A percentile compares a stretch with the other conserved stretches of the same genome.
Evolutionary conservation across 2,797 vertebrate species (phyloP).

Genomic region (Squalus acanthias): DNA sequence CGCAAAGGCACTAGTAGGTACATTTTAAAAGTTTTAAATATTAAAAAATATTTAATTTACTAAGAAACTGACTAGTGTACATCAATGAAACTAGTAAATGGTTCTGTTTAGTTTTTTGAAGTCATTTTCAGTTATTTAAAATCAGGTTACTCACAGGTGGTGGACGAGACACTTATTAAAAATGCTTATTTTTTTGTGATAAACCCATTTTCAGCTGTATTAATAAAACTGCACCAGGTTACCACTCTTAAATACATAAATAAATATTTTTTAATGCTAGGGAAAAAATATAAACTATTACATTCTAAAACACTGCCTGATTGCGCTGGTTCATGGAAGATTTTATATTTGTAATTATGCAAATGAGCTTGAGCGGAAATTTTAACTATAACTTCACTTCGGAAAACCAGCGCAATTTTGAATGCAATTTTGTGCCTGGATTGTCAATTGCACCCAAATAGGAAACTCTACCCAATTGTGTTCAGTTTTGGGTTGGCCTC

Average conservation of each 20-base stretch:
- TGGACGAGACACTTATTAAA: too few species aligned
- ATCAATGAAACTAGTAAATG: background rate
- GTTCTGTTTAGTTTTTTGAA: background rate
- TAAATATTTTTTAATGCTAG: background rate
- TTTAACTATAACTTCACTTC: background rate
- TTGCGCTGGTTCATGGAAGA: background rate
- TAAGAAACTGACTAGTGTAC: background rate
- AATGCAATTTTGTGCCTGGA: background rate
- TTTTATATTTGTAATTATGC: background rate
- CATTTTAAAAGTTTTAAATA: background rate
- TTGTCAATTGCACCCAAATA: background rate
- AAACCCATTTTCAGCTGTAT: background rate
- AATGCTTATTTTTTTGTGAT: background rate
- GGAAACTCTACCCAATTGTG: background rate
- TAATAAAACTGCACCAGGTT: background rate
- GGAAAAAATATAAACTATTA: background rate
- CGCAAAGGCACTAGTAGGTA: background rate
- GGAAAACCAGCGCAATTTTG: background rate
- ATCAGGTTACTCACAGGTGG: background rate
- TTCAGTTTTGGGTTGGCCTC: background rate
- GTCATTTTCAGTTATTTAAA: background rate
- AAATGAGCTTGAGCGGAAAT: background rate
- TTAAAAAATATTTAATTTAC: too few species aligned
- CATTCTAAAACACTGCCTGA: background rate
- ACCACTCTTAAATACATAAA: background rate